These are phyloP conservation scores for Podarcis lilfordi DNA, from an alignment of 2,797 vertebrate genomes.

Conservation along the genomic window DNA sequence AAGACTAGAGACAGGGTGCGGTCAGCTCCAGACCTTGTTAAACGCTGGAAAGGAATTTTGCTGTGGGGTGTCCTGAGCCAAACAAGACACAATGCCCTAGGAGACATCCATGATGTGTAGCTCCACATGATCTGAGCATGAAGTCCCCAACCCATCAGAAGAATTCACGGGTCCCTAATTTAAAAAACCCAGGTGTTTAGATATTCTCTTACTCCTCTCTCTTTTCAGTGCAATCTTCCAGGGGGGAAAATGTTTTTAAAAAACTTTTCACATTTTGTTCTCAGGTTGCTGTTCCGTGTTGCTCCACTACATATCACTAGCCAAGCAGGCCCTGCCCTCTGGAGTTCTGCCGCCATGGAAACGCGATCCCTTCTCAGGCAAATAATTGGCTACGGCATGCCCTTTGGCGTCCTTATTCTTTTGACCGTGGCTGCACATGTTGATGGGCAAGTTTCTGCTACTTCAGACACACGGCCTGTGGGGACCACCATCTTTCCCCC, in stretches of 20 bases:
- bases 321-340: background rate
- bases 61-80: background rate
- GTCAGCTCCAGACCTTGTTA: too few relatives aligned
- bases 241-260: background rate
- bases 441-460: too few relatives aligned
- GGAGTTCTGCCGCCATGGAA: conserved; percentile 1
- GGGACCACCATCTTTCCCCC: background rate
- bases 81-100: background rate
- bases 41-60: background rate
- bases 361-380: background rate
- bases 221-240: background rate
- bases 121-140: background rate
- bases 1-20: too few relatives aligned
- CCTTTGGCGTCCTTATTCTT: background rate
- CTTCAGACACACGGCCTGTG: background rate
- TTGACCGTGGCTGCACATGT: background rate
- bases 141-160: background rate
- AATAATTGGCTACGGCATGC: background rate
- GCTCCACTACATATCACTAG: background rate
- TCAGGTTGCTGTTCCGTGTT: background rate
- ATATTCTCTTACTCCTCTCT: background rate
- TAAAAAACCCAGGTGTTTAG: background rate
- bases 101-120: background rate
- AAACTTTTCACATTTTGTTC: background rate
- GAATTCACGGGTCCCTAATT: background rate